These are phyloP conservation scores for Anolis apletophallus DNA, from an alignment of 2,797 vertebrate species.

Conservation along the genomic window DNA sequence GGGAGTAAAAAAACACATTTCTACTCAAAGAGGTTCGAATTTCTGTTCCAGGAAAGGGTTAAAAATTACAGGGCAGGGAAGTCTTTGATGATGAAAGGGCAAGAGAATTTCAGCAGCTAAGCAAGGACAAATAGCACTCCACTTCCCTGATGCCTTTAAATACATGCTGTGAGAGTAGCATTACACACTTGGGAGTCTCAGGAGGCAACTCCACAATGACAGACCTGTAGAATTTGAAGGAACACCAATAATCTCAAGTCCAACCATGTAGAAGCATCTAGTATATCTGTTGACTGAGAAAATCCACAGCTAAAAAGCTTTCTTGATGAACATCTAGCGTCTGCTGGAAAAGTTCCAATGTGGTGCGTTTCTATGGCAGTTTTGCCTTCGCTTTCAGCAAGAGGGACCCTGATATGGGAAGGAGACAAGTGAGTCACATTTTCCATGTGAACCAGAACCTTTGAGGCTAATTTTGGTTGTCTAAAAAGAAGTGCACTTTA, in stretches of 20 bases:
- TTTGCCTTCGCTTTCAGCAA: neutral
- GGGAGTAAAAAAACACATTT: neutral
- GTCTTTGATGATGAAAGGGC: neutral
- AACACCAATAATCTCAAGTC: too few relatives aligned
- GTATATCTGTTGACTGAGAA: too few relatives aligned
- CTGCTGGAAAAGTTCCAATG: too few relatives aligned
- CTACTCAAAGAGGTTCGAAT: neutral
- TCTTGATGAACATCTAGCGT: too few relatives aligned
- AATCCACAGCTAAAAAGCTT: too few relatives aligned
- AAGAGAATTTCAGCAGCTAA: neutral
- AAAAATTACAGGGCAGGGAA: neutral
- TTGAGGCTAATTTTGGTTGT: neutral
- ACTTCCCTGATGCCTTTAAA: conserved; percentile 21
- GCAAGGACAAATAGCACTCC: neutral
- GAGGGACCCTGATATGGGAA: too few relatives aligned
- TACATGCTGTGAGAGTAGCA: neutral
- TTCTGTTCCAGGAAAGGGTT: neutral
- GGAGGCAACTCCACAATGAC: neutral
- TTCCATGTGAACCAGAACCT: neutral
- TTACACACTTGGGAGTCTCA: neutral
- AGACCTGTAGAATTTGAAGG: too few relatives aligned
- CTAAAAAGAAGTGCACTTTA: neutral
- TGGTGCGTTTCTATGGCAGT: neutral
- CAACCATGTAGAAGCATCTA: too few relatives aligned
- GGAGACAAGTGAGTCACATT: neutral